Evolutionary conservation across 2,888 invertebrate species (phyloP).

Genomic region (Apamea crenata): DNA sequence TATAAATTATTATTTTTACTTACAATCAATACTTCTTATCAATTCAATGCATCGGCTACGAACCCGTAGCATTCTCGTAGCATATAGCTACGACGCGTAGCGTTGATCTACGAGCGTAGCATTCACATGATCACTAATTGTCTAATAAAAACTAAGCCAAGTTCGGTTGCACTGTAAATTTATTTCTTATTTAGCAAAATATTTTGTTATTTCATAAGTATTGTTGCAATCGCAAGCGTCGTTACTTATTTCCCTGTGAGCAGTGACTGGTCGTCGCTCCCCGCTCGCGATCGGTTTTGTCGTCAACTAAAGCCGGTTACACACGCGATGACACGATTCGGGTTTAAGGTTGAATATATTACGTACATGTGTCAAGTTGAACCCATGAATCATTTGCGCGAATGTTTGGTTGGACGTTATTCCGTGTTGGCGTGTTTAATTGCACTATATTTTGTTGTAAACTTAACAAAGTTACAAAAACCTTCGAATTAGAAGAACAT

Average conservation of each 20-base stretch:
- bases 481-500: neutral
- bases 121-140: slow-evolving; percentile 48
- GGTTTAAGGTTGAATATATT: slow-evolving; percentile 68
- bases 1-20: slow-evolving; percentile 47
- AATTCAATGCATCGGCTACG: slow-evolving; percentile 50
- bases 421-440: slow-evolving; percentile 43
- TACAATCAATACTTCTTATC: slow-evolving; percentile 58
- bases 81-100: slow-evolving; percentile 59
- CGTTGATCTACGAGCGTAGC: slow-evolving; percentile 46
- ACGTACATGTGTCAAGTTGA: slow-evolving; percentile 65
- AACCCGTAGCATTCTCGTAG: slow-evolving; percentile 59
- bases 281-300: slow-evolving; percentile 78
- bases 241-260: slow-evolving; percentile 70
- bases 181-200: slow-evolving; percentile 7
- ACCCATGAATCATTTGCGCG: slow-evolving; percentile 53
- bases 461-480: slow-evolving; percentile 20
- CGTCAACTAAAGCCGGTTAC: slow-evolving; percentile 74
- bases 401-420: slow-evolving; percentile 27
- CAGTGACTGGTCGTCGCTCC: slow-evolving; percentile 79
- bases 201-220: slow-evolving; percentile 43
- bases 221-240: slow-evolving; percentile 67
- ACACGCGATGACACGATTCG: slow-evolving; percentile 75
- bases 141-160: slow-evolving; percentile 26
- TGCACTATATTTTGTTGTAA: slow-evolving; percentile 32
- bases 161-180: slow-evolving; percentile 25